Base-by-base conservation (phyloP, 2,797 vertebrate species). In the Tragopan temminckii region DNA sequence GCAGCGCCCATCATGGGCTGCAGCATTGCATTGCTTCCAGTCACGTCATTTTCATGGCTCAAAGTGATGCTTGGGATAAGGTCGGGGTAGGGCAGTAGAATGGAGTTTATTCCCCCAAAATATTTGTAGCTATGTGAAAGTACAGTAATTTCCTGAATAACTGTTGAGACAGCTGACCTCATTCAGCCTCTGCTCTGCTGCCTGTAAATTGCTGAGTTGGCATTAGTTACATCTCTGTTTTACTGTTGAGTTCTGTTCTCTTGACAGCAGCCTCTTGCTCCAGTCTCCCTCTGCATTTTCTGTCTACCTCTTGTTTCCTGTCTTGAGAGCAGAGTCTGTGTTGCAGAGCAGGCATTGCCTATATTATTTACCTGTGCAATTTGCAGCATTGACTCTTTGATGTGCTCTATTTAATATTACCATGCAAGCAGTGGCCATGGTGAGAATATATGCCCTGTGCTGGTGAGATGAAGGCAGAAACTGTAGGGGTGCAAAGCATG, bases 281-380 rank as follows among this genome's bases (percentile, higher is more conserved):
- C 19, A 4, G 23, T 43, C 68, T 85, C 57, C 31, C 27, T 87
- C 69, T 81, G 76, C 64, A 57, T 88, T 89, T 75, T 94, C 72
- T 68, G 33, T 75, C 81, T 94, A 67, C 13, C 16, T 80, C 62
- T 71, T 74, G 23, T 81, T 90, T 94, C 67, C 86, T 82, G 70
- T 36, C 57, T 85, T 27, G 72, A 72, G 43, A 85, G 66, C 48
- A 70, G 43, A 40, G 29, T 69, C 38, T 87, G 45, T 81, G 78
- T 82, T n/a, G 1, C 63, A 31, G 52, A 80, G 40, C 80, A 69
- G 64, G 9, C 46, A 36, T 85, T 85, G 71, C 25, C 70, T 81
- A 68, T 81, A 8, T 62, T 81, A 52, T 29, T 76, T 79, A 31
- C 78, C 82, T 53, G 36, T 35, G 61, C 52, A 40, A 6, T 79